Conservation (phyloP, 2,888 invertebrate species). For the Polylopha cassiicola region DNA sequence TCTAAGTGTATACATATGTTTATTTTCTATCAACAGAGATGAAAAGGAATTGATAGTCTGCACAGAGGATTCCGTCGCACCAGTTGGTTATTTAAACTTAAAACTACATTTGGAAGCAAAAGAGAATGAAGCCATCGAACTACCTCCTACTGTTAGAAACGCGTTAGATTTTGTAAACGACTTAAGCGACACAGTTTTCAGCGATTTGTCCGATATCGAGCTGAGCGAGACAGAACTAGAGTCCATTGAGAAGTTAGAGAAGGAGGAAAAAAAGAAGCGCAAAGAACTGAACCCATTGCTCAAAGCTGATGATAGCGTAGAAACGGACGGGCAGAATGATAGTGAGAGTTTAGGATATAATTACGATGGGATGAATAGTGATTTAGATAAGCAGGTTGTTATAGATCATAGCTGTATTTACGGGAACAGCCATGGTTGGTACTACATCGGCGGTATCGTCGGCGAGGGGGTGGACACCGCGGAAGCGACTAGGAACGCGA, state of each 20-base stretch:
- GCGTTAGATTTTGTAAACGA: slow-evolving; percentile 79
- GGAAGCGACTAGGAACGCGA: slow-evolving; percentile 82
- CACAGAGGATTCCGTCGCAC: slow-evolving; percentile 94
- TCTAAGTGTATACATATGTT: too few relatives aligned
- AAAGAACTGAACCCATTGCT: slow-evolving; percentile 64
- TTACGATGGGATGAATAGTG: slow-evolving; percentile 60
- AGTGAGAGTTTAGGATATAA: slow-evolving; percentile 58
- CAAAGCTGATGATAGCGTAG: slow-evolving; percentile 39
- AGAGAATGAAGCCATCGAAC: slow-evolving; percentile 54
- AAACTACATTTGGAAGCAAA: slow-evolving; percentile 87
- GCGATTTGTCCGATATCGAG: slow-evolving; percentile 80
- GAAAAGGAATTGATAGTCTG: slow-evolving; percentile 92
- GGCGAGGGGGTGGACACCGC: slow-evolving; percentile 81
- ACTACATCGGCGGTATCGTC: slow-evolving; percentile 88
- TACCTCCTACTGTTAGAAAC: slow-evolving; percentile 72
- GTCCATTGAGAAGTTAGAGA: slow-evolving; percentile 74
- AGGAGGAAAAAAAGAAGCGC: slow-evolving; percentile 64
- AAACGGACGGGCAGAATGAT: slow-evolving; percentile 46
- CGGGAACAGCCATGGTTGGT: slow-evolving; percentile 87
- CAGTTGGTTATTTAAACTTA: slow-evolving; percentile 95
- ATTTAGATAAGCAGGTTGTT: slow-evolving; percentile 78
- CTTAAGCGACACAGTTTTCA: slow-evolving; percentile 80
- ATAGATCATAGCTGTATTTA: slow-evolving; percentile 79
- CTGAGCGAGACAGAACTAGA: slow-evolving; percentile 80
- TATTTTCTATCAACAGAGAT: slow-evolving; percentile 79